A percentile compares a stretch with the other conserved stretches of the same genome.
Conservation (phyloP, 2,888 invertebrate species). For the Agrochola lychnidis region DNA sequence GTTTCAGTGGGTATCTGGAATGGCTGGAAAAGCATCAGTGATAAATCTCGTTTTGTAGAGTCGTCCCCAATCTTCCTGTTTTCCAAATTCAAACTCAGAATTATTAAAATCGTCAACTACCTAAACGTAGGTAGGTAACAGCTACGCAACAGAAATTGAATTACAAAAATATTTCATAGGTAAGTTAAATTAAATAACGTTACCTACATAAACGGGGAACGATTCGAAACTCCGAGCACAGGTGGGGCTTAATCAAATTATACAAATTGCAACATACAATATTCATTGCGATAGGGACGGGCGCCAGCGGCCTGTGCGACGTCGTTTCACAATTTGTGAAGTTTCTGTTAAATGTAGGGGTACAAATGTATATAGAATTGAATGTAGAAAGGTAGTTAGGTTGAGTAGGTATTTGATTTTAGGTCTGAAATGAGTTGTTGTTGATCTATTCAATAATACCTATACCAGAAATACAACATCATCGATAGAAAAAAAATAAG, state of each 20-base stretch:
- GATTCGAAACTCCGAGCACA: conserved; percentile 64
- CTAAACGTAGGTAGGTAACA: not conserved
- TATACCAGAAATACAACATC: not conserved
- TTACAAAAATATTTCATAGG: conserved; percentile 40
- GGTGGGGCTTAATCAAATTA: conserved; percentile 89
- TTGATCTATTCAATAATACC: not conserved
- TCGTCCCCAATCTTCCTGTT: not conserved
- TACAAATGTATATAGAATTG: not conserved
- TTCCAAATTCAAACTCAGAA: not conserved
- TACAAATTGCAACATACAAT: conserved; percentile 90
- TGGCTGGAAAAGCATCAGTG: not conserved
- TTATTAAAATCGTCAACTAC: not conserved
- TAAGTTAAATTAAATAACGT: conserved; percentile 53
- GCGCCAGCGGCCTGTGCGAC: conserved; percentile 4
- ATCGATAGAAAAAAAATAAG: not conserved
- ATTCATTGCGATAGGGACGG: conserved; percentile 85
- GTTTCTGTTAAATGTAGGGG: conserved; percentile 37
- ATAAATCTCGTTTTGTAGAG: not conserved
- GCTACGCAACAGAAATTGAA: conserved; percentile 18
- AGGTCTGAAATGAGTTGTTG: not conserved
- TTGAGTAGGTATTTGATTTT: not conserved
- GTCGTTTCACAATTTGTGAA: conserved; percentile 41
- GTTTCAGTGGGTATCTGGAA: not conserved
- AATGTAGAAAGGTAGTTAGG: not conserved
- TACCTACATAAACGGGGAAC: conserved; percentile 44